phyloP scores from a whole-genome alignment of 2,888 invertebrate genomes.

The Trissonchulus sp. region DNA sequence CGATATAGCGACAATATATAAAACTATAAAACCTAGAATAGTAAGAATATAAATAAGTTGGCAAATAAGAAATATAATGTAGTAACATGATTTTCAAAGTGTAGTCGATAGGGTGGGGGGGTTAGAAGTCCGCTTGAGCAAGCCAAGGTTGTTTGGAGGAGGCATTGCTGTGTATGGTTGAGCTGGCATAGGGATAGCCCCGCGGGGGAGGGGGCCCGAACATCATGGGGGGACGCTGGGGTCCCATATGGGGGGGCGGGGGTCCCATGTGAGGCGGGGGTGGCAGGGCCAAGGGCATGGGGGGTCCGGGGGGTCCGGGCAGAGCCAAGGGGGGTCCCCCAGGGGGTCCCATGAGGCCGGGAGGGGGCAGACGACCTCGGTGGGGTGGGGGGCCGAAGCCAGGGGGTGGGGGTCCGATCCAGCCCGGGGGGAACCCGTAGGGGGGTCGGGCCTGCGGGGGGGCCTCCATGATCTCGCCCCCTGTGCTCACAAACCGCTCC shows the following conservation, averaged over 20 bases:
- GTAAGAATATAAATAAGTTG: too few species aligned
- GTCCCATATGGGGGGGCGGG: neutral
- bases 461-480: slow-evolving; percentile 42
- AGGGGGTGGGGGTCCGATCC: slow-evolving; percentile 48
- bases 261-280: slow-evolving; percentile 5
- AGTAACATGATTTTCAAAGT: too few species aligned
- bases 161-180: slow-evolving; percentile 11
- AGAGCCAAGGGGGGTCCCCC: neutral
- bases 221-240: neutral
- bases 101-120: too few species aligned
- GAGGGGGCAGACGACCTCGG: neutral
- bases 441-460: slow-evolving; percentile 48
- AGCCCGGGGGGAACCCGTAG: slow-evolving; percentile 49
- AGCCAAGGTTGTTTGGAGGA: neutral
- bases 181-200: neutral
- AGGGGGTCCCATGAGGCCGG: slow-evolving; percentile 12
- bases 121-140: neutral
- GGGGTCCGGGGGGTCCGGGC: neutral
- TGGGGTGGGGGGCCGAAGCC: slow-evolving; percentile 24
- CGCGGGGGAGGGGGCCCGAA: slow-evolving; percentile 14
- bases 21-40: too few species aligned
- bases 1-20: too few species aligned
- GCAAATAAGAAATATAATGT: too few species aligned
- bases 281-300: slow-evolving; percentile 20
- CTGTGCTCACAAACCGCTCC: slow-evolving; percentile 17